Percentiles rank a stretch among this genome's conserved stretches.
phyloP scores from a whole-genome alignment of 2,113 vertebrate genomes.

The Callionymus lyra region DNA sequence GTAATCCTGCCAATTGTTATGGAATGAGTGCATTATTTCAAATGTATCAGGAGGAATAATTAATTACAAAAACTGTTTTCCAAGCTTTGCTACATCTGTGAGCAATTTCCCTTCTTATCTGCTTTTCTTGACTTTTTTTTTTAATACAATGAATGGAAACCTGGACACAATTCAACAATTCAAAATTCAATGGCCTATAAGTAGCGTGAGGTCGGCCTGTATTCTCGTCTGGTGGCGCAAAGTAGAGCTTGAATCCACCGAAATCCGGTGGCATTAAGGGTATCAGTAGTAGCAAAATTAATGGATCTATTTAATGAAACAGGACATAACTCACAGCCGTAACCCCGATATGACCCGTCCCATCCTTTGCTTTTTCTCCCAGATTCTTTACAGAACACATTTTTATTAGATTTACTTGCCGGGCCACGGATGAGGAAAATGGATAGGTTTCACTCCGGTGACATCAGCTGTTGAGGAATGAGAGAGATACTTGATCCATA shows the following conservation, averaged over 20 bases:
- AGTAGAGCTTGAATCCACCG: no score
- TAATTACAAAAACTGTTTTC: slow-evolving; percentile 7
- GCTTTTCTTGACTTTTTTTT: slow-evolving; percentile 20
- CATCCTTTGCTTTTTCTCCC: background rate
- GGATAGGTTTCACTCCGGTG: slow-evolving; percentile 39
- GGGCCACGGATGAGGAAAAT: slow-evolving; percentile 13
- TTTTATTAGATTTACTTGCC: slow-evolving; percentile 27
- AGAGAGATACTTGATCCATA: slow-evolving; percentile 22
- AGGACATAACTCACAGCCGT: no score
- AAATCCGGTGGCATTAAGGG: no score
- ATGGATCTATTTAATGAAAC: no score
- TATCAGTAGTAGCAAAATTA: no score
- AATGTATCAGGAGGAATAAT: background rate
- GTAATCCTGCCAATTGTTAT: background rate
- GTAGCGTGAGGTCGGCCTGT: no score
- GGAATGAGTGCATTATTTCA: no score
- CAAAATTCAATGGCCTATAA: background rate
- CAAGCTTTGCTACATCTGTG: slow-evolving; percentile 46
- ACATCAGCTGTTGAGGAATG: slow-evolving; percentile 40
- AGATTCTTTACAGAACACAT: slow-evolving; percentile 15
- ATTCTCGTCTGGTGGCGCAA: no score
- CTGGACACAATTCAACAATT: slow-evolving; percentile 12
- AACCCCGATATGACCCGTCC: no score
- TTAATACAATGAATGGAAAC: slow-evolving; percentile 27
- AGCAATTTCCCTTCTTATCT: slow-evolving; percentile 44